These are phyloP conservation scores for Actinemys pallida DNA, from an alignment of 2,113 vertebrate genomes.

Conservation along the genomic window DNA sequence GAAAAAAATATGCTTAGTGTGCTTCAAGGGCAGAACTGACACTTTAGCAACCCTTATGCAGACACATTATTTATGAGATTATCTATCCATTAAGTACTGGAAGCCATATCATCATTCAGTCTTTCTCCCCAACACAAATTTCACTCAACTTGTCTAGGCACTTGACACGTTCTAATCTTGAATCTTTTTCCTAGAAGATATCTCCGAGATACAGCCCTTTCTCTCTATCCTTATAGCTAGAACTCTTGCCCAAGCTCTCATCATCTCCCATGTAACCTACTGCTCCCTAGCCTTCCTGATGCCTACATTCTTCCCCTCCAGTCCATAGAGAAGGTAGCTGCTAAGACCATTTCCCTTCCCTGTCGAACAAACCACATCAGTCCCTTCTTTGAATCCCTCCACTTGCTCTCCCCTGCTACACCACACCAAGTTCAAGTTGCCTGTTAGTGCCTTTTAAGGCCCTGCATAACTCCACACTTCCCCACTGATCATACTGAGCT, in stretches of 20 bases:
- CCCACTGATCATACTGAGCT: neutral
- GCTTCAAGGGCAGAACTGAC: neutral
- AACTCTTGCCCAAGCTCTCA: neutral
- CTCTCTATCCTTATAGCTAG: neutral
- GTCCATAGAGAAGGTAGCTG: neutral
- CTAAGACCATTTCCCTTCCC: neutral
- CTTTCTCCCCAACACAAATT: neutral
- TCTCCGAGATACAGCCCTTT: neutral
- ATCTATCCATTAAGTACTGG: constrained; percentile 39
- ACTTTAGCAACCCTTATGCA: constrained; percentile 25
- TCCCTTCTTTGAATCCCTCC: neutral
- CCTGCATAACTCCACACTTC: neutral
- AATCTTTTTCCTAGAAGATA: neutral
- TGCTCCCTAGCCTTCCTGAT: neutral
- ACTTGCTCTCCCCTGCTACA: neutral
- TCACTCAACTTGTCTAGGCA: neutral
- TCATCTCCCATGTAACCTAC: neutral
- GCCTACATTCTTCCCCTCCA: neutral
- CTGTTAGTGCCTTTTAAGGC: neutral
- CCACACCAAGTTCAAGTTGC: neutral
- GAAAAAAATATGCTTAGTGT: neutral
- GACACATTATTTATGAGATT: neutral
- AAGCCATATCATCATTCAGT: neutral
- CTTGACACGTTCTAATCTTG: neutral
- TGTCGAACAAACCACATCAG: neutral